These are phyloP conservation scores for Murina feae DNA, from an alignment of 2,113 vertebrate genomes.

Conservation along the genomic window DNA sequence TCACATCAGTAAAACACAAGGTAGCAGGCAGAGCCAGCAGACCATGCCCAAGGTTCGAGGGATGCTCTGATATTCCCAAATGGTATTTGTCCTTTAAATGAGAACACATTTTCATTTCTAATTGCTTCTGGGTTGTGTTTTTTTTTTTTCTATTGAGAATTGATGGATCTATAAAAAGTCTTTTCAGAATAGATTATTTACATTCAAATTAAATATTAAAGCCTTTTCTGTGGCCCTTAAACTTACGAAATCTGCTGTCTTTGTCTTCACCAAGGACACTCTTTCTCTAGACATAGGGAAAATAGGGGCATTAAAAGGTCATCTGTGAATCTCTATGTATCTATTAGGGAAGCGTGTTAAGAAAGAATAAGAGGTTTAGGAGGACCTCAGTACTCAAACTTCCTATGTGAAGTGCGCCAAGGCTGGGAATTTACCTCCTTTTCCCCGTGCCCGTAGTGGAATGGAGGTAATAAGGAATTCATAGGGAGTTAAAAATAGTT, in stretches of 20 bases:
- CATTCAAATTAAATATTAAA: slow-evolving; percentile 43
- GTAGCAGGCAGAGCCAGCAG: background rate
- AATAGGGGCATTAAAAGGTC: background rate
- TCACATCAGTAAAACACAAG: background rate
- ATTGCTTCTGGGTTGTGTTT: background rate
- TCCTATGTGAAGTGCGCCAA: background rate
- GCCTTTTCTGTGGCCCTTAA: slow-evolving; percentile 14
- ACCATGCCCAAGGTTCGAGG: background rate
- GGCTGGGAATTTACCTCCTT: background rate
- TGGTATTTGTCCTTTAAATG: background rate
- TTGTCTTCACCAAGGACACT: slow-evolving; percentile 44
- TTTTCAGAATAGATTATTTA: slow-evolving; percentile 46
- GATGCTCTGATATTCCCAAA: background rate
- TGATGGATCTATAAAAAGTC: slow-evolving; percentile 31
- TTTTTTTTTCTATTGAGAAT: slow-evolving; percentile 20
- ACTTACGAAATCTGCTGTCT: slow-evolving; percentile 23
- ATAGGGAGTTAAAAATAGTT: slow-evolving; percentile 18
- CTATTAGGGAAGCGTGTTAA: background rate
- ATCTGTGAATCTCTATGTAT: background rate
- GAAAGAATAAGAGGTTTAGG: background rate
- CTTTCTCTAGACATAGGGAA: slow-evolving; percentile 25
- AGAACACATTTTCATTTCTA: slow-evolving; percentile 45
- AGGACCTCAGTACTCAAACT: background rate
- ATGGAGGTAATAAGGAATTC: background rate
- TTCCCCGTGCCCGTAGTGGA: background rate